Conservation (phyloP, 92 coral and sea anemone species). For the Scolanthus callimorphus region DNA sequence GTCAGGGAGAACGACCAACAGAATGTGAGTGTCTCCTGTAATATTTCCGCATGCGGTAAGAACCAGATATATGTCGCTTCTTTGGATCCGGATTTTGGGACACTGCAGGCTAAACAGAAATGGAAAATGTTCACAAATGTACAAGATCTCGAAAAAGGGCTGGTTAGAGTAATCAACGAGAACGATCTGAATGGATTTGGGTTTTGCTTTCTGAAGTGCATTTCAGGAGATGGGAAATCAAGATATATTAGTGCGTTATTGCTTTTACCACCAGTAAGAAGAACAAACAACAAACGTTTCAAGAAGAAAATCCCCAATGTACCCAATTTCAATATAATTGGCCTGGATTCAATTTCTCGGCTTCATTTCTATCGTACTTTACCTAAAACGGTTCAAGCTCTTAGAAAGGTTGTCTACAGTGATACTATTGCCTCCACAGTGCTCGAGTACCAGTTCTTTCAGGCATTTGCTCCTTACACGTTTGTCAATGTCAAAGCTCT, state of each 20-base stretch:
- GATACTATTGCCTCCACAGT: conserved; percentile 24
- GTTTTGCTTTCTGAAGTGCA: conserved; percentile 48
- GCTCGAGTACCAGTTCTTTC: conserved; percentile 60
- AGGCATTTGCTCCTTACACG: conserved; percentile 54
- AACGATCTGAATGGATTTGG: conserved; percentile 46
- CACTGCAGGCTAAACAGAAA: conserved; percentile 17
- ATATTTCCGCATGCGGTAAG: conserved; percentile 36
- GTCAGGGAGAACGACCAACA: background rate
- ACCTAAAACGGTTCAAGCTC: conserved; percentile 39
- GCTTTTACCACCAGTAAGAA: conserved; percentile 40
- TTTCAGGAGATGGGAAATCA: conserved; percentile 3
- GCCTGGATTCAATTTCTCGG: conserved; percentile 75
- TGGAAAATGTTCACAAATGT: conserved; percentile 31
- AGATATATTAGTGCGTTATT: conserved; percentile 11
- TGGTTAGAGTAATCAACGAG: conserved; percentile 16
- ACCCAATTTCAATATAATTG: conserved; percentile 35
- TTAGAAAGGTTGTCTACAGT: conserved; percentile 30
- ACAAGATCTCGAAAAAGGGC: conserved; percentile 21
- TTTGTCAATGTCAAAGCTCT: conserved; percentile 35
- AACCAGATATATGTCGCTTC: conserved; percentile 43
- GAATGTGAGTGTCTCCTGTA: conserved; percentile 24
- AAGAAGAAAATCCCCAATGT: background rate
- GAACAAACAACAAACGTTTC: too few relatives aligned
- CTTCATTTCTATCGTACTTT: conserved; percentile 71
- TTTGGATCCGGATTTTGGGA: conserved; percentile 41